Evolutionary conservation across 2,113 vertebrate genomes (phyloP).

Genomic region (Paradoxurus hermaphroditus): DNA sequence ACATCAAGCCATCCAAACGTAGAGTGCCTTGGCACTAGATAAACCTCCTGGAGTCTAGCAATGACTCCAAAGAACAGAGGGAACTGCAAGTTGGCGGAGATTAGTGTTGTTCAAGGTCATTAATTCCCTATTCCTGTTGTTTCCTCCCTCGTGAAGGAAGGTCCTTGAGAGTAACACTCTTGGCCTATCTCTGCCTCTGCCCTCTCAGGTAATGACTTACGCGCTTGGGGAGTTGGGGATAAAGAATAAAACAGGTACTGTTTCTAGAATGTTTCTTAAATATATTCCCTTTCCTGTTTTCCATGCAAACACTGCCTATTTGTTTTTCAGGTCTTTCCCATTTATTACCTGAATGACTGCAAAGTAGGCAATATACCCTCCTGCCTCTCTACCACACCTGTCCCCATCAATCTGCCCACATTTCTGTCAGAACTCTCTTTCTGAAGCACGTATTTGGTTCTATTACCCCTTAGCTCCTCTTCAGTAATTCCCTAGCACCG

Average conservation of each 20-base stretch:
- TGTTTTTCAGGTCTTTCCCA: background rate
- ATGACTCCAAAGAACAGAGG: background rate
- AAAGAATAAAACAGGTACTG: background rate
- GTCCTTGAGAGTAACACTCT: background rate
- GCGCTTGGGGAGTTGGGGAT: background rate
- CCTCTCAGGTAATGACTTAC: background rate
- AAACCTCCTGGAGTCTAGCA: background rate
- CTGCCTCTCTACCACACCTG: background rate
- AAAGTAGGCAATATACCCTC: background rate
- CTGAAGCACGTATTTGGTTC: background rate
- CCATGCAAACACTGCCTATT: background rate
- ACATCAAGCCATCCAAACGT: background rate
- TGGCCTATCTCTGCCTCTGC: background rate
- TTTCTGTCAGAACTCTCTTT: background rate
- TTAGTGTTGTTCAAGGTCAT: background rate
- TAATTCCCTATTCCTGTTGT: background rate
- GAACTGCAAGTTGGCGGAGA: background rate
- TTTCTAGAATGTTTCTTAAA: background rate
- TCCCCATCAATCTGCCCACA: background rate
- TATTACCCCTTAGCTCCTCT: background rate
- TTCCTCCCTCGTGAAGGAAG: background rate
- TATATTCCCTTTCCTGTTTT: background rate
- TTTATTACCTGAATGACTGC: background rate
- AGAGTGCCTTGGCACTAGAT: background rate
- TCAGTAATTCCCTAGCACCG: background rate